Base-by-base conservation (phyloP, 2,113 vertebrate genomes). In the Patagioenas fasciata region DNA sequence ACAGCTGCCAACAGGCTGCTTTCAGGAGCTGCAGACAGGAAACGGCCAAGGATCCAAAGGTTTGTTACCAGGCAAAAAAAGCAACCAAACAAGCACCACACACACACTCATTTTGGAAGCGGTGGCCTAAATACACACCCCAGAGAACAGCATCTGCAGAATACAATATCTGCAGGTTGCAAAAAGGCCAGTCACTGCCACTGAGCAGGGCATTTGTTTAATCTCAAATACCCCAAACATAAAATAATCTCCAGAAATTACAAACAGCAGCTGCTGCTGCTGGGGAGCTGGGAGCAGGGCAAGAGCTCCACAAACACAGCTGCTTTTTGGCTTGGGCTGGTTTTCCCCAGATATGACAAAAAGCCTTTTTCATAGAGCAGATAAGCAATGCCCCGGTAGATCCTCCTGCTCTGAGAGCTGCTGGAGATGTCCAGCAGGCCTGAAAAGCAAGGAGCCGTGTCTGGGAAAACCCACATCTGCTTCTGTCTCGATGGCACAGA, bases 241-340 rank as follows among this genome's bases (percentile, higher is more conserved):
- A 51, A 91, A 94, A 74, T 61, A 50, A 92, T 28, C 54, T 81
- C 54, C 89, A 89, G 54, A 84, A 93, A 80, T 91, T 25, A 75
- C 62, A 95, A 65, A 38, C 57, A 64, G 64, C 85, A 93, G 88
- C 95, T 93, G 95, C 53, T 96, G 89, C 77, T 87, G 89, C 80
- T 89, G 89, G 61, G 94, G 86, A 94, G 81, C 91, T 87, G 31
- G 3, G 82, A 58, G 66, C 83, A 92, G 92, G 92, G 95, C 77
- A 92, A 61, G 80, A 79, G 85, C 91, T 92, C 80, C 77, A 64
- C 72, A 95, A 95, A 95, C 92, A 93, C 95, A 95, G 95, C 95
- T 96, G 96, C 92, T 95, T 74, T 92, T 94, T 86, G 94, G 94
- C 95, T 93, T 2, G 0, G 28, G 60, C 51, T 74, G 88, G 16